These are phyloP conservation scores for Thalpophila matura DNA, from an alignment of 2,888 invertebrate species.

Conservation along the genomic window DNA sequence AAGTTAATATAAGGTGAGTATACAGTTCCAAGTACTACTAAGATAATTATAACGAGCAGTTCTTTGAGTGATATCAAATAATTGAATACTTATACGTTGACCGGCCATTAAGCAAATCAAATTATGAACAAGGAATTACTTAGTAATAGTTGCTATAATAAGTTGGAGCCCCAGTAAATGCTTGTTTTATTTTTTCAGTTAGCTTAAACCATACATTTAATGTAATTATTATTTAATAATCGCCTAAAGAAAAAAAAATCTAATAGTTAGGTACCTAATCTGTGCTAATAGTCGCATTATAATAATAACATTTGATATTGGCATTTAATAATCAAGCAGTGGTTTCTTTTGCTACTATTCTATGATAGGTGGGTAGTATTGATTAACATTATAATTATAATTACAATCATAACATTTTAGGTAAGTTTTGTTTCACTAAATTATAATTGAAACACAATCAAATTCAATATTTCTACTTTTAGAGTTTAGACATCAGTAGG, in stretches of 20 bases:
- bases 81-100: slow-evolving; percentile 22
- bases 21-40: slow-evolving; percentile 1
- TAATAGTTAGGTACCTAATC: slow-evolving; percentile 14
- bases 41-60: slow-evolving; percentile 27
- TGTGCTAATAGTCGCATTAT: slow-evolving; percentile 38
- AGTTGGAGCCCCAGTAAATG: slow-evolving; percentile 24
- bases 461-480: no score
- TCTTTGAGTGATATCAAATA: slow-evolving; percentile 39
- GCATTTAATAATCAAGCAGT: slow-evolving; percentile 16
- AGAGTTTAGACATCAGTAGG: no score
- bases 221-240: slow-evolving; percentile 1
- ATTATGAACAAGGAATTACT: slow-evolving; percentile 34
- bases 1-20: slow-evolving; percentile 49
- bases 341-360: background rate
- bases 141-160: slow-evolving; percentile 28
- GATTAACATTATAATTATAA: slow-evolving; percentile 1
- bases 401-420: background rate
- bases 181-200: slow-evolving; percentile 25
- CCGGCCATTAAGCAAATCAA: slow-evolving; percentile 32
- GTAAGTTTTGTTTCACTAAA: background rate
- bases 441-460: background rate
- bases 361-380: background rate
- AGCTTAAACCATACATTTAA: slow-evolving; percentile 13
- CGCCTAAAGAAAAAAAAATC: background rate
- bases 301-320: slow-evolving; percentile 23